phyloP scores from a whole-genome alignment of 2,113 vertebrate species.

The Brienomyrus longianalis region DNA sequence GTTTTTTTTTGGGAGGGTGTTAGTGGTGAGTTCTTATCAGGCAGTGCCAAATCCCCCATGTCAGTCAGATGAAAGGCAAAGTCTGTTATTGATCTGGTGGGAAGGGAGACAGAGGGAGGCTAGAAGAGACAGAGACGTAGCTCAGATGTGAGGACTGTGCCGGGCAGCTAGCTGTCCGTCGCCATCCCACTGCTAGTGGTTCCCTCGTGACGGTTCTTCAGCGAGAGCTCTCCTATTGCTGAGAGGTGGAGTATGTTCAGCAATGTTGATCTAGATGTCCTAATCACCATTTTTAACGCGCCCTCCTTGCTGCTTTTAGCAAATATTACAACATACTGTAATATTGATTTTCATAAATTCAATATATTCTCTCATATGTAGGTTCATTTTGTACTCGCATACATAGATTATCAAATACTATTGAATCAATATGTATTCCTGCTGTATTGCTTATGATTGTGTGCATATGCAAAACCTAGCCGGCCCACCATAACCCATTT shows the following conservation, averaged over 20 bases:
- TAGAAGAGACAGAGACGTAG: conserved; percentile 21
- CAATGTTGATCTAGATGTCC: not conserved
- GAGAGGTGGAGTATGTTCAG: not conserved
- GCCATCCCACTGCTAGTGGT: conserved; percentile 33
- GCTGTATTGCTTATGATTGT: not conserved
- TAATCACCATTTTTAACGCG: not conserved
- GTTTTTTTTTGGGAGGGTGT: not conserved
- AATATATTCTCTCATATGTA: not conserved
- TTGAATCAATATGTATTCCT: not conserved
- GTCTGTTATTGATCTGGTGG: conserved; percentile 67
- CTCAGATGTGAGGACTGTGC: conserved; percentile 47
- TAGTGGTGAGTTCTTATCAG: conserved; percentile 57
- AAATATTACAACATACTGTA: not conserved
- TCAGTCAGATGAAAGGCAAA: conserved; percentile 76
- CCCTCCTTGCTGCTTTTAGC: not conserved
- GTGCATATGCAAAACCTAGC: conserved; percentile 44
- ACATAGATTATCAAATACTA: not conserved
- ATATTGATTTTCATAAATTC: not conserved
- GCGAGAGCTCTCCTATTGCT: not conserved
- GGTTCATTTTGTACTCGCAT: not conserved
- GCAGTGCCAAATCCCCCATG: conserved; percentile 63
- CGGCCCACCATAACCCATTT: not conserved
- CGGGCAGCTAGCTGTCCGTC: conserved; percentile 44
- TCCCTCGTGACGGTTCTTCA: conserved; percentile 28
- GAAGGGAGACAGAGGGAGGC: conserved; percentile 27